Conservation (phyloP, 2,797 vertebrate species). For the Parauchenoglanis ngamensis region DNA sequence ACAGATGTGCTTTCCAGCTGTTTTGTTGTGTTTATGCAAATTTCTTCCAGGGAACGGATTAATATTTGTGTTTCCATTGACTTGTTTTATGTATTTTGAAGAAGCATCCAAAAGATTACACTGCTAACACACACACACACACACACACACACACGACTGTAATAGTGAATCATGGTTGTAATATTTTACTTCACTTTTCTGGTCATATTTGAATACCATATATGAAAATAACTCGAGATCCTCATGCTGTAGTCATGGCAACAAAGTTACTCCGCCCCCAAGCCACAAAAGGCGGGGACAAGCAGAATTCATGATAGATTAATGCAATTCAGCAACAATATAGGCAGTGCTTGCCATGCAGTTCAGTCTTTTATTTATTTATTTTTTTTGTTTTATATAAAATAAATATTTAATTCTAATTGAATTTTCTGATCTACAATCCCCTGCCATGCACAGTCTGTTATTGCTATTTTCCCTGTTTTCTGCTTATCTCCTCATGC, state of each 20-base stretch:
- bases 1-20: background rate
- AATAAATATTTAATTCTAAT: background rate
- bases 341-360: too few species aligned
- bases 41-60: background rate
- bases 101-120: background rate
- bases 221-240: background rate
- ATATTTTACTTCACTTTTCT: background rate
- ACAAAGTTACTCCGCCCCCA: background rate
- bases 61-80: background rate
- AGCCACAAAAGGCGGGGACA: background rate
- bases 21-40: background rate
- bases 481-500: background rate
- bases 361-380: too few species aligned
- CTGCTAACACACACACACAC: background rate
- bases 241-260: background rate
- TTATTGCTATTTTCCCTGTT: background rate
- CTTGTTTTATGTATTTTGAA: background rate
- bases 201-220: background rate
- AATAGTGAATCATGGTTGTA: background rate
- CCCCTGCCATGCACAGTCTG: background rate
- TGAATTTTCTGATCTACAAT: background rate
- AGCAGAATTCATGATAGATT: background rate
- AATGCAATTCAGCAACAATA: background rate
- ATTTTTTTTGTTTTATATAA: too few species aligned
- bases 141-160: background rate